Conservation (phyloP, 1,140 invertebrate genomes). For the Tetramorium parvispinum region DNA sequence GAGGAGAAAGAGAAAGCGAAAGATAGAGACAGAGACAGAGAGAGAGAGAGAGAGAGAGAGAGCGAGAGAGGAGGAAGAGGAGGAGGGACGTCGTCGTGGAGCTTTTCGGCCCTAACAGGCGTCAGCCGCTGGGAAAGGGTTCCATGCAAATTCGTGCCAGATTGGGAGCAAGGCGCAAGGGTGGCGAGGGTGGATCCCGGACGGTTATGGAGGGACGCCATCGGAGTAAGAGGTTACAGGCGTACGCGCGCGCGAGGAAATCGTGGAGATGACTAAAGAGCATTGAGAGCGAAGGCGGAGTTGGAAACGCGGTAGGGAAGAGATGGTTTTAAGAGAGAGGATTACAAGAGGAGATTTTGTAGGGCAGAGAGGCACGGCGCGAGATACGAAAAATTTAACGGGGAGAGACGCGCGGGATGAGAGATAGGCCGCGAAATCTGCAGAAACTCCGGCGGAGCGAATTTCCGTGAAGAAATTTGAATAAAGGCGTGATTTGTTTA, state of each 20-base stretch:
- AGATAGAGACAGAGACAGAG: background rate
- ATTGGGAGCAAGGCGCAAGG: constrained; percentile 68
- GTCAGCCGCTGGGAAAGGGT: constrained; percentile 73
- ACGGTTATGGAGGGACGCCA: constrained; percentile 50
- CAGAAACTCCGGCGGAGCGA: constrained; percentile 18
- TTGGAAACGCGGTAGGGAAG: constrained; percentile 45
- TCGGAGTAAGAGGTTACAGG: constrained; percentile 57
- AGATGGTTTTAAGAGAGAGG: constrained; percentile 64
- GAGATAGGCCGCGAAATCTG: constrained; percentile 45
- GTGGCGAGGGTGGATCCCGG: constrained; percentile 54
- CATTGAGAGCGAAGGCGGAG: constrained; percentile 51
- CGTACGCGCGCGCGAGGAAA: constrained; percentile 24
- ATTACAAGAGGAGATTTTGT: constrained; percentile 58
- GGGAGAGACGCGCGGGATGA: constrained; percentile 4
- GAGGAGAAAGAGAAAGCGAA: background rate
- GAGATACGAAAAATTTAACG: constrained; percentile 46
- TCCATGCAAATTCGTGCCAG: constrained; percentile 80
- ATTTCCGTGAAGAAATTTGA: constrained; percentile 58
- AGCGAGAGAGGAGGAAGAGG: background rate
- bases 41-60: background rate
- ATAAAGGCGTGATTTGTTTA: constrained; percentile 72
- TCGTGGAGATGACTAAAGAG: constrained; percentile 55
- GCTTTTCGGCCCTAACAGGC: constrained; percentile 69
- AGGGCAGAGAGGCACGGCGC: constrained; percentile 28
- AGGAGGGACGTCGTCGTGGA: constrained; percentile 29